These are phyloP conservation scores for Platygyra sinensis DNA, from an alignment of 64 coral and sea anemone genomes.

Conservation along the genomic window DNA sequence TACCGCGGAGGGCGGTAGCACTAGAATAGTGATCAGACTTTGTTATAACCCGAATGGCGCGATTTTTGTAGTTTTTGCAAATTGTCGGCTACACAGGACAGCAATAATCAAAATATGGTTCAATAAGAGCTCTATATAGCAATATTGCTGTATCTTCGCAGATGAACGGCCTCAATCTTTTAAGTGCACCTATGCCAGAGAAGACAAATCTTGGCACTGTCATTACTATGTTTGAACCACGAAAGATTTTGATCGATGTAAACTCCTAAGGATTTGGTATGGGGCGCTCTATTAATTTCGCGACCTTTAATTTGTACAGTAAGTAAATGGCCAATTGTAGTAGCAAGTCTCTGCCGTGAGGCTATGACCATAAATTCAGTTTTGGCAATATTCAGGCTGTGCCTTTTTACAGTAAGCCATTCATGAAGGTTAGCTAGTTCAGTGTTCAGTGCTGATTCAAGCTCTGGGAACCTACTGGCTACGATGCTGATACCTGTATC, in stretches of 20 bases:
- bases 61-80: conserved; percentile 53
- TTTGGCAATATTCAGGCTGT: conserved; percentile 41
- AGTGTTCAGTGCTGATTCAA: not conserved
- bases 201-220: not conserved
- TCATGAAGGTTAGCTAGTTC: conserved; percentile 4
- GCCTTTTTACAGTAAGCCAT: conserved; percentile 13
- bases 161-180: conserved; percentile 7
- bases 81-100: conserved; percentile 23
- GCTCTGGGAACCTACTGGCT: not conserved
- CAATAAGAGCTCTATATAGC: conserved; percentile 26
- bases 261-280: conserved; percentile 14
- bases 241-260: conserved; percentile 6
- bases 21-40: conserved; percentile 16
- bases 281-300: too few species aligned
- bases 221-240: conserved; percentile 17
- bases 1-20: not conserved
- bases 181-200: not conserved
- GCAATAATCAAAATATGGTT: conserved; percentile 32
- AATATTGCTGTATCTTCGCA: not conserved
- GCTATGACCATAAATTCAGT: conserved; percentile 30
- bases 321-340: not conserved
- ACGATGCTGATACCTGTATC: conserved; percentile 20
- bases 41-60: conserved; percentile 14
- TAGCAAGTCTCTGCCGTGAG: conserved; percentile 12
- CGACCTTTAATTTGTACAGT: not conserved